Evolutionary conservation across 64 coral and sea anemone species (phyloP).

Genomic region (Porites australiensis): DNA sequence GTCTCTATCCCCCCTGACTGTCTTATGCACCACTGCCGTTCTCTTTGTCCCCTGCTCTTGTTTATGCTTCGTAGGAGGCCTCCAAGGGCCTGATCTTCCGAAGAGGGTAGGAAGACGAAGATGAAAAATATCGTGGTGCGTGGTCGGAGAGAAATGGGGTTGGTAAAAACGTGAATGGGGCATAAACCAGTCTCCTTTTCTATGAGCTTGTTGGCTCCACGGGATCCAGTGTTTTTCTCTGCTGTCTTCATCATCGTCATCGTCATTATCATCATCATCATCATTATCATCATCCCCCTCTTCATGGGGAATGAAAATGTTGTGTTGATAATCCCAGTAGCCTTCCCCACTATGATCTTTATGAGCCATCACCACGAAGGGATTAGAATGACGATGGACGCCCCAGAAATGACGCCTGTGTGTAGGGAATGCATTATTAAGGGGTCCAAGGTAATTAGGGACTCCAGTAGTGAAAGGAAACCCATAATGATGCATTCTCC

Average conservation of each 20-base stretch:
- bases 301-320: conserved; percentile 40
- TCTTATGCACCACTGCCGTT: conserved; percentile 43
- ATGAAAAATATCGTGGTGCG: conserved; percentile 6
- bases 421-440: not conserved
- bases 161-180: not conserved
- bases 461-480: not conserved
- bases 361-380: conserved; percentile 42
- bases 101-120: conserved; percentile 44
- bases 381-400: not conserved
- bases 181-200: conserved; percentile 29
- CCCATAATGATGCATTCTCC: not conserved
- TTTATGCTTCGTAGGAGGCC: not conserved
- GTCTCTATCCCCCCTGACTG: conserved; percentile 40
- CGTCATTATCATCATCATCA: not conserved
- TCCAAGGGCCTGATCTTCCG: conserved; percentile 30
- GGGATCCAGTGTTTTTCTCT: conserved; percentile 24
- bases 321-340: conserved; percentile 49
- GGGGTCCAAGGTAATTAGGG: not conserved
- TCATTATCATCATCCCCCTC: not conserved
- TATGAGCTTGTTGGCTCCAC: conserved; percentile 19
- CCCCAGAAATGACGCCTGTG: conserved; percentile 27
- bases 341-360: conserved; percentile 32
- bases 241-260: conserved; percentile 12
- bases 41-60: conserved; percentile 29
- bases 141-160: not conserved